Conservation (phyloP, 2,113 vertebrate species). For the Sceloporus undulatus region DNA sequence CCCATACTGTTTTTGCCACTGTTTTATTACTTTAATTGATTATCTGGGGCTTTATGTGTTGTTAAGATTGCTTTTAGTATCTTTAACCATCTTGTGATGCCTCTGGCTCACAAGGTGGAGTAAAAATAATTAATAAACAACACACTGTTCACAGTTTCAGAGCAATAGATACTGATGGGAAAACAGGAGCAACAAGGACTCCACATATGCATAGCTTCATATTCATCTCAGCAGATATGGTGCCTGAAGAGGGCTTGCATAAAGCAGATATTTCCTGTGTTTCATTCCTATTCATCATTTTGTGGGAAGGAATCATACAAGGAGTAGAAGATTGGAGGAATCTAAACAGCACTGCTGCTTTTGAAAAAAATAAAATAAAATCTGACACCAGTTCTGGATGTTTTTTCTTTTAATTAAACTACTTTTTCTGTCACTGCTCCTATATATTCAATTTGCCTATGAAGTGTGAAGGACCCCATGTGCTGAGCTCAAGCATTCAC, state of each 20-base stretch:
- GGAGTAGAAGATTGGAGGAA: not conserved
- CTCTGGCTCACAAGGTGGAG: not conserved
- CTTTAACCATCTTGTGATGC: not conserved
- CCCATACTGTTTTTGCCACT: not conserved
- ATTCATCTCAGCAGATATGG: not conserved
- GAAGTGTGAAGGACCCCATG: conserved; percentile 1
- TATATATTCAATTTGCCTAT: conserved; percentile 10
- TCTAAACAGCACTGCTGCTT: not conserved
- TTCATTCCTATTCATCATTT: not conserved
- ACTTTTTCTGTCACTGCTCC: conserved; percentile 1
- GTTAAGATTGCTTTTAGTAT: not conserved
- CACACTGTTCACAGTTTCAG: not conserved
- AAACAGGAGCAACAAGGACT: not conserved
- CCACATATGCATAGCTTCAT: too few relatives aligned
- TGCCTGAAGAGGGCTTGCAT: not conserved
- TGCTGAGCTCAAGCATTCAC: not conserved
- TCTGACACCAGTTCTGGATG: not conserved
- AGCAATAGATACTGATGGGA: not conserved
- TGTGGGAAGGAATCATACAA: not conserved
- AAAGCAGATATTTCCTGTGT: not conserved
- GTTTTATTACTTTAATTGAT: not conserved
- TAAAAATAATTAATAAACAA: not conserved
- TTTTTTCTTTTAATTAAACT: not conserved
- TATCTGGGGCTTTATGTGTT: not conserved
- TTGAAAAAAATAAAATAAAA: not conserved